Conservation (phyloP, 1,140 invertebrate genomes). For the Orussus abietinus region DNA sequence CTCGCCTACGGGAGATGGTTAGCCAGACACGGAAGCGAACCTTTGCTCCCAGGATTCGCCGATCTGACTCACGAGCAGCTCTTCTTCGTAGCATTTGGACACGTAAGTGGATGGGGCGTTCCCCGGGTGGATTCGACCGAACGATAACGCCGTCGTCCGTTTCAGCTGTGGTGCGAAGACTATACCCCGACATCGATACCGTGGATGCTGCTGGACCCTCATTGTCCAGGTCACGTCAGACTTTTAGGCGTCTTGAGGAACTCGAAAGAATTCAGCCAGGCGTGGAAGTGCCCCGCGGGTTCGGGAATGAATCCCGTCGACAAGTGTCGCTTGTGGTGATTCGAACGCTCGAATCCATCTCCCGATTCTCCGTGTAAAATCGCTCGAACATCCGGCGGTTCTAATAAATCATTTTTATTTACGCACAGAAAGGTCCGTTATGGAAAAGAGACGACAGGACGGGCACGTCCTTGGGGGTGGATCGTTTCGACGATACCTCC, state of each 20-base stretch:
- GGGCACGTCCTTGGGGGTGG: too few relatives aligned
- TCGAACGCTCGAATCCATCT: background rate
- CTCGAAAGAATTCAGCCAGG: constrained; percentile 76
- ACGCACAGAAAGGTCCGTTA: constrained; percentile 23
- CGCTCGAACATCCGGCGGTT: constrained; percentile 15
- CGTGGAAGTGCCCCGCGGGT: constrained; percentile 72
- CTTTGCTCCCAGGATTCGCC: constrained; percentile 72
- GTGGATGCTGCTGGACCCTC: constrained; percentile 68
- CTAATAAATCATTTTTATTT: constrained; percentile 42
- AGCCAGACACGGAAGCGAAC: constrained; percentile 57
- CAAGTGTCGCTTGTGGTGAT: constrained; percentile 69
- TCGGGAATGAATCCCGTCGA: constrained; percentile 81
- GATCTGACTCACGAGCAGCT: constrained; percentile 75
- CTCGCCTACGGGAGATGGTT: constrained; percentile 67
- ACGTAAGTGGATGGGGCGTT: constrained; percentile 57
- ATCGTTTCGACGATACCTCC: background rate
- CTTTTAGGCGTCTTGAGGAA: constrained; percentile 81
- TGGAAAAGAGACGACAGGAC: background rate
- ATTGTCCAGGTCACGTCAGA: constrained; percentile 71
- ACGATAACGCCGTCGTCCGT: constrained; percentile 5
- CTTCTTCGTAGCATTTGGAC: constrained; percentile 85
- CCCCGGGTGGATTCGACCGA: background rate
- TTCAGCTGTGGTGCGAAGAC: constrained; percentile 76
- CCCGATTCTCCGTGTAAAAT: background rate
- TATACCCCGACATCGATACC: constrained; percentile 61